Base-by-base conservation (phyloP, 2,888 invertebrate genomes). In the Caenorhabditis drosophilae region DNA sequence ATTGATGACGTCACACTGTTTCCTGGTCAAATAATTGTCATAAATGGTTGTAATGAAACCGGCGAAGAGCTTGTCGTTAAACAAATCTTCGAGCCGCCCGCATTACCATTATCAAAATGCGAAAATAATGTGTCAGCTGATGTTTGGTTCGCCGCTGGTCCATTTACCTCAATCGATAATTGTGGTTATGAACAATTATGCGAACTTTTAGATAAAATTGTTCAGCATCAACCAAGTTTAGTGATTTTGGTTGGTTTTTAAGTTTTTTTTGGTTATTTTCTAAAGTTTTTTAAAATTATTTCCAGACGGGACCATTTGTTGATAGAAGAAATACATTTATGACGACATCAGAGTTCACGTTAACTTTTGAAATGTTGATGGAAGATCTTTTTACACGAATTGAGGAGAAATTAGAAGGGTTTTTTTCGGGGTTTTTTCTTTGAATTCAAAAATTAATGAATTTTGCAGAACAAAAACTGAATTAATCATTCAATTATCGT, bases 221-320 rank as follows among this genome's bases (percentile, higher is more conserved):
- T 34, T 1, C 16, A 41, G 4, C 53, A 69, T 4, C 48, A 61
- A 26, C 67, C 69, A 2, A 46, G 59, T 31, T 41, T 60, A 34
- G 34, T 69, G 16, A 49, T 69, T 9, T 25, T 72, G 46, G 64
- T 62, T n/a, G 20, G 53, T 53, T 41, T 49, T 31, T 47, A 27
- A 23, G 27, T n/a, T 26, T 47, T 26, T 47, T n/a, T 9, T n/a
- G 16, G 3, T 26, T 15, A 31, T 18, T 25, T 12, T 16, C 26
- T 26, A 31, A 1, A 16, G 12, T 41, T 46, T 46, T n/a, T n/a
- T n/a, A n/a, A n/a, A n/a, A n/a, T n/a, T n/a, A n/a, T n/a, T n/a
- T n/a, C 6, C 47, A 63, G 63, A 54, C 62, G 15, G 72, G 72
- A 0, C 72, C 72, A 22, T 72, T 69, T 40, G 48, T 72, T 9